Evolutionary conservation across 92 coral and sea anemone species (phyloP).

Genomic region (Virgularia gustaviana): DNA sequence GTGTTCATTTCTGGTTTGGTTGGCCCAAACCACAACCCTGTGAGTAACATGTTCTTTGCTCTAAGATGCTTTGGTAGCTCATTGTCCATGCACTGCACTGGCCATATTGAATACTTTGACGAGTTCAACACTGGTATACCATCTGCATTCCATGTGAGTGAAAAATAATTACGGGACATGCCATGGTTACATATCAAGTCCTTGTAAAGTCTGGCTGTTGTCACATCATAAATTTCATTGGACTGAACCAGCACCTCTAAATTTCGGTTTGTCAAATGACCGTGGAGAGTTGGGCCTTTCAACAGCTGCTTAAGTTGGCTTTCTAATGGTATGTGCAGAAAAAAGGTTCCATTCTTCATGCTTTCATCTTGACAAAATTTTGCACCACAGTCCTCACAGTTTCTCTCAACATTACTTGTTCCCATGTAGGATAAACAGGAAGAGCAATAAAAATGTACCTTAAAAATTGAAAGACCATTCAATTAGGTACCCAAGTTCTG

Average conservation of each 20-base stretch:
- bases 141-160: conserved; percentile 31
- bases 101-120: conserved; percentile 27
- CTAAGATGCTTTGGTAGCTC: conserved; percentile 28
- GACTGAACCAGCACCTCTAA: conserved; percentile 6
- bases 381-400: conserved; percentile 26
- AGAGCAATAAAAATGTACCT: conserved; percentile 28
- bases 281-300: not conserved
- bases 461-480: too few species aligned
- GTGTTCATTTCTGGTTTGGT: conserved; percentile 26
- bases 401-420: conserved; percentile 8
- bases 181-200: conserved; percentile 5
- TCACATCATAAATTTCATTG: conserved; percentile 6
- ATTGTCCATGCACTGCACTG: conserved; percentile 24
- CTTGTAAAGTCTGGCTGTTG: conserved; percentile 18
- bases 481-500: too few species aligned
- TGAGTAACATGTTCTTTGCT: conserved; percentile 14
- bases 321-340: conserved; percentile 30
- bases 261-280: conserved; percentile 17
- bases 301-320: conserved; percentile 20
- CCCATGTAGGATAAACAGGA: conserved; percentile 28
- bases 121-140: conserved; percentile 30
- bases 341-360: conserved; percentile 22
- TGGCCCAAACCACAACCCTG: conserved; percentile 30
- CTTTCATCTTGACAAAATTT: not conserved
- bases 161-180: conserved; percentile 25